Percentiles rank a stretch among this genome's conserved stretches.
Evolutionary conservation across 2,797 vertebrate genomes (phyloP).

Genomic region (Valencia hispanica): DNA sequence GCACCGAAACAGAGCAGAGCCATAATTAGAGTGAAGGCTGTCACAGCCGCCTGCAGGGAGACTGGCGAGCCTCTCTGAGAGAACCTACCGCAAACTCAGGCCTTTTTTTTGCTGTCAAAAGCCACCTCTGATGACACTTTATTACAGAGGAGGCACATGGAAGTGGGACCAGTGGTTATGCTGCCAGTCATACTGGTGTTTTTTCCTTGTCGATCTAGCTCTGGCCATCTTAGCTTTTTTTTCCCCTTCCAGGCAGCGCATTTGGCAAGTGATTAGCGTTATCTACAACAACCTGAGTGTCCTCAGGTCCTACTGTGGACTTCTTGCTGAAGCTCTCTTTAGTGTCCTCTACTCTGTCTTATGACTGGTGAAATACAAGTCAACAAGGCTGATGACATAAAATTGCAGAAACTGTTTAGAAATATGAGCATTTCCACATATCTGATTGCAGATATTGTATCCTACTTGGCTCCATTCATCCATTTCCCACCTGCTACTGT

Average conservation of each 20-base stretch:
- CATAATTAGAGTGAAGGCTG: constrained; percentile 79
- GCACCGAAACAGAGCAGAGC: constrained; percentile 74
- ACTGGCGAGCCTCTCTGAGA: constrained; percentile 30
- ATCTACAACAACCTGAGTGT: constrained; percentile 37
- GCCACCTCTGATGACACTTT: constrained; percentile 33
- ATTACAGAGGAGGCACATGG: constrained; percentile 14
- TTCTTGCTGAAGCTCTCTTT: constrained; percentile 17
- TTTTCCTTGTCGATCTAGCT: constrained; percentile 11
- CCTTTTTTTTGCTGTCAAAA: constrained; percentile 27
- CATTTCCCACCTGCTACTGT: neutral
- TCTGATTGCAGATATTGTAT: neutral
- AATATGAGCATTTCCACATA: neutral
- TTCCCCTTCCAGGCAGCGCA: constrained; percentile 19
- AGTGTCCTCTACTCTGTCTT: neutral
- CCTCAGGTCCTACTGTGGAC: constrained; percentile 35
- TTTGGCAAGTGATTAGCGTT: constrained; percentile 25
- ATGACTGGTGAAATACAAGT: neutral
- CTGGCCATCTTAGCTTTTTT: constrained; percentile 9
- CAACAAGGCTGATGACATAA: neutral
- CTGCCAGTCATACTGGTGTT: constrained; percentile 1
- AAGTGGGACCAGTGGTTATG: constrained; percentile 10
- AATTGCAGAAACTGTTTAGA: neutral
- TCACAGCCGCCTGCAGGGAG: constrained; percentile 69
- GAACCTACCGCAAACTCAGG: constrained; percentile 32
- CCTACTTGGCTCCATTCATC: neutral